phyloP scores from a whole-genome alignment of 2,888 invertebrate species.

The Antheraea assamensis region DNA sequence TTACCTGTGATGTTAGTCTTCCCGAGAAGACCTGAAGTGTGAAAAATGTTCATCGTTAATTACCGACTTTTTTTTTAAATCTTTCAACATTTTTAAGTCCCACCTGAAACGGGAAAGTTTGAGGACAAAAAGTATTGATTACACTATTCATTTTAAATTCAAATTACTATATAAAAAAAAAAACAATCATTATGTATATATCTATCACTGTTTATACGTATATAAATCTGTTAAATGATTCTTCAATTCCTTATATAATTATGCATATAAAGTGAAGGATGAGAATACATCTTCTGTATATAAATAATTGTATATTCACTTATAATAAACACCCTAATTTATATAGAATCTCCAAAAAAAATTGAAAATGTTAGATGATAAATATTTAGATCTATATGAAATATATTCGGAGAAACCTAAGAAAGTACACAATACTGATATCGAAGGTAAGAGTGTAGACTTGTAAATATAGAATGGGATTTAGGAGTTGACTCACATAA shows the following conservation, averaged over 20 bases:
- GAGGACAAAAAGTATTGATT: conserved; percentile 22
- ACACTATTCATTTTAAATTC: conserved; percentile 7
- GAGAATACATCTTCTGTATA: neutral
- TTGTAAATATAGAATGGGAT: neutral
- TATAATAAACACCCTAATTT: neutral
- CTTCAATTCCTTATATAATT: too few species aligned
- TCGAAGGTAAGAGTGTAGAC: neutral
- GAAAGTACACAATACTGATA: neutral
- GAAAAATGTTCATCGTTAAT: conserved; percentile 81
- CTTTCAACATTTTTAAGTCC: conserved; percentile 66
- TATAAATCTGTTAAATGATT: neutral
- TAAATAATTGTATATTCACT: too few species aligned
- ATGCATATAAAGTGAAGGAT: too few species aligned
- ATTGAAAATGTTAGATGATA: neutral
- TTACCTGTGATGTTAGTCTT: conserved; percentile 83
- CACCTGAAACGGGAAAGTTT: conserved; percentile 79
- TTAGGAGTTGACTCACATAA: conserved; percentile 62
- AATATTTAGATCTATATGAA: neutral
- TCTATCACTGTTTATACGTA: neutral
- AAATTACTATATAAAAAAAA: neutral
- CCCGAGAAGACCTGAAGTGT: conserved; percentile 84
- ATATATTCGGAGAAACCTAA: neutral
- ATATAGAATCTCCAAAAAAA: neutral
- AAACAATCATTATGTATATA: neutral
- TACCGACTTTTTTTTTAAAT: conserved; percentile 61